Evolutionary conservation across 2,888 invertebrate species (phyloP).

Genomic region (Allygus modestus): DNA sequence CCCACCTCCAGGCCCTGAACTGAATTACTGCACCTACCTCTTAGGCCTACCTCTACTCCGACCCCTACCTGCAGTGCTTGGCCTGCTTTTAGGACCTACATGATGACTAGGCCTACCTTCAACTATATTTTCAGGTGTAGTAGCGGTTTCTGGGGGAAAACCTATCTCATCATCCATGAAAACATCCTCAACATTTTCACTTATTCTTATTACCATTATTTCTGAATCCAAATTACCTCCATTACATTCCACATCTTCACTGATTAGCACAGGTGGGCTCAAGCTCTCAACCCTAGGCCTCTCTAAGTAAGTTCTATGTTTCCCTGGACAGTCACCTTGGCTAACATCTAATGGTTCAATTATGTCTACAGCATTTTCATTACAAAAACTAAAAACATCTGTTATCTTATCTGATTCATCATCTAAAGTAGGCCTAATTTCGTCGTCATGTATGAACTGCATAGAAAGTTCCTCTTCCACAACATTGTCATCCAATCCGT

Average conservation of each 20-base stretch:
- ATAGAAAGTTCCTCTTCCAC: background rate
- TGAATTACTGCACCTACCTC: slow-evolving; percentile 14
- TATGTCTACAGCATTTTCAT: slow-evolving; percentile 1
- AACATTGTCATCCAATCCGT: background rate
- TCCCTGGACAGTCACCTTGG: background rate
- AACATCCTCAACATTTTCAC: slow-evolving; percentile 1
- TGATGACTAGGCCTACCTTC: slow-evolving; percentile 9
- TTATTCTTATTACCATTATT: background rate
- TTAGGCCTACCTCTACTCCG: slow-evolving; percentile 23
- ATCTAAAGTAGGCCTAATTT: background rate
- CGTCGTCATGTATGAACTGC: background rate
- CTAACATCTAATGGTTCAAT: background rate
- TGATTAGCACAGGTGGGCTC: background rate
- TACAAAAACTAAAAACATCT: background rate
- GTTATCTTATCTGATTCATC: background rate
- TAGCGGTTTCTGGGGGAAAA: background rate
- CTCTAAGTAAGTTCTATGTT: background rate
- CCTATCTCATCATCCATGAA: slow-evolving; percentile 13
- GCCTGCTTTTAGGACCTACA: slow-evolving; percentile 7
- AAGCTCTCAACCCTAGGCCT: background rate
- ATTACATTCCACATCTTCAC: slow-evolving; percentile 1
- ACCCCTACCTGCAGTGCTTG: slow-evolving; percentile 3
- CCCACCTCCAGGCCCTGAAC: background rate
- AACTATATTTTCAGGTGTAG: background rate
- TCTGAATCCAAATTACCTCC: background rate